Evolutionary conservation across 1,140 invertebrate species (phyloP).

Genomic region (Lepidurus couesii): DNA sequence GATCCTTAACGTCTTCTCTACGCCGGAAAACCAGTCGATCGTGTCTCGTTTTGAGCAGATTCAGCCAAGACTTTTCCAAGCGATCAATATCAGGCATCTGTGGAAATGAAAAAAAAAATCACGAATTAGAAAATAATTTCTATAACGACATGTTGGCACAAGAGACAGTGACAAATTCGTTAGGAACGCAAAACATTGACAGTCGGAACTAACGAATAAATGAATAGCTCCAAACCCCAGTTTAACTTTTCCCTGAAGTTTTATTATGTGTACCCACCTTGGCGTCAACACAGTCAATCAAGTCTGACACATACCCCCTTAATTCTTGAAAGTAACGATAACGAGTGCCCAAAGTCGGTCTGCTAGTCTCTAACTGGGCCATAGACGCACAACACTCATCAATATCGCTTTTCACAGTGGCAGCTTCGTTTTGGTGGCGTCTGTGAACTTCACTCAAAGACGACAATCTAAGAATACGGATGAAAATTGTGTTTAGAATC

Average conservation of each 20-base stretch:
- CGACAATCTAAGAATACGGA: slow-evolving; percentile 47
- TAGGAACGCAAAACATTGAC: not conserved
- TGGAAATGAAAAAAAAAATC: slow-evolving; percentile 44
- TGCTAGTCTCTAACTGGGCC: slow-evolving; percentile 55
- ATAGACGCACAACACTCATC: slow-evolving; percentile 42
- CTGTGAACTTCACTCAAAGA: slow-evolving; percentile 55
- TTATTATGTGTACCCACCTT: slow-evolving; percentile 44
- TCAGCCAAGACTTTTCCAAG: slow-evolving; percentile 69
- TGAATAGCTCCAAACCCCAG: not conserved
- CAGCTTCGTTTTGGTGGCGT: slow-evolving; percentile 48
- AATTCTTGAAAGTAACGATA: slow-evolving; percentile 93
- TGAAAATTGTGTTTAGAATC: not conserved
- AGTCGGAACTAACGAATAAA: not conserved
- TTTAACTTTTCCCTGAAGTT: not conserved
- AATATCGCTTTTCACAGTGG: slow-evolving; percentile 39
- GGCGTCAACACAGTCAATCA: slow-evolving; percentile 88
- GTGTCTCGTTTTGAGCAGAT: slow-evolving; percentile 63
- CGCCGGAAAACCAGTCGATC: slow-evolving; percentile 70
- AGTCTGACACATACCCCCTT: slow-evolving; percentile 89
- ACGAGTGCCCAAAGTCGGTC: slow-evolving; percentile 61
- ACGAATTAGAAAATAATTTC: not conserved
- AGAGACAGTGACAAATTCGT: not conserved
- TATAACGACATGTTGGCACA: not conserved
- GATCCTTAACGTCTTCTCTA: slow-evolving; percentile 84
- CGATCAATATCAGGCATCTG: slow-evolving; percentile 69